Conservation (phyloP, 2,113 vertebrate species). For the Dicaeum eximium region DNA sequence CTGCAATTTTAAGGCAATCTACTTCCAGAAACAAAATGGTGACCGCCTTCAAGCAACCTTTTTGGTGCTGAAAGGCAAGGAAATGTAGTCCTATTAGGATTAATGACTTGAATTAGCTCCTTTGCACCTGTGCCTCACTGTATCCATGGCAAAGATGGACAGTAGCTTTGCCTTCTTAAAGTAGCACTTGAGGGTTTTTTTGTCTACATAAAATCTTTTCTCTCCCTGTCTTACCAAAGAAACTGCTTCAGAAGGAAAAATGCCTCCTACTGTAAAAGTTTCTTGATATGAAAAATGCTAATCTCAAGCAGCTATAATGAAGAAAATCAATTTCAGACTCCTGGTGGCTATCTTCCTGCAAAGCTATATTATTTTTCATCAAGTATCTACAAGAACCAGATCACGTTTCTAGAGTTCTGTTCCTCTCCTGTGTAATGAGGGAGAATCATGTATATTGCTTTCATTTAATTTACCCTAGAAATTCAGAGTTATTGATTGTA, state of each 20-base stretch:
- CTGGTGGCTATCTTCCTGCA: constrained; percentile 11
- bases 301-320: constrained; percentile 20
- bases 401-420: constrained; percentile 10
- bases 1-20: background rate
- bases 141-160: background rate
- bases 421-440: constrained; percentile 38
- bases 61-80: background rate
- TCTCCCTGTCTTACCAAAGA: background rate
- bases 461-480: constrained; percentile 53
- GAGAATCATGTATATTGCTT: constrained; percentile 23
- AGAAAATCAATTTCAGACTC: constrained; percentile 25
- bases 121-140: background rate
- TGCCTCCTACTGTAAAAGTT: background rate
- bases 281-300: constrained; percentile 17
- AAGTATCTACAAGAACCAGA: constrained; percentile 16
- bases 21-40: background rate
- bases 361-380: constrained; percentile 53
- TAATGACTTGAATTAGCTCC: background rate
- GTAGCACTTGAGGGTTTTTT: background rate
- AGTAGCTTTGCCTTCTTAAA: background rate
- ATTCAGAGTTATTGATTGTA: constrained; percentile 50
- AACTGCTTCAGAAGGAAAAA: background rate
- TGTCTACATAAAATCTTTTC: background rate
- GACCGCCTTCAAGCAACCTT: background rate
- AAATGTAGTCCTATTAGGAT: background rate